Evolutionary conservation across 2,797 vertebrate genomes (phyloP).

Genomic region (Acanthiza pusilla): DNA sequence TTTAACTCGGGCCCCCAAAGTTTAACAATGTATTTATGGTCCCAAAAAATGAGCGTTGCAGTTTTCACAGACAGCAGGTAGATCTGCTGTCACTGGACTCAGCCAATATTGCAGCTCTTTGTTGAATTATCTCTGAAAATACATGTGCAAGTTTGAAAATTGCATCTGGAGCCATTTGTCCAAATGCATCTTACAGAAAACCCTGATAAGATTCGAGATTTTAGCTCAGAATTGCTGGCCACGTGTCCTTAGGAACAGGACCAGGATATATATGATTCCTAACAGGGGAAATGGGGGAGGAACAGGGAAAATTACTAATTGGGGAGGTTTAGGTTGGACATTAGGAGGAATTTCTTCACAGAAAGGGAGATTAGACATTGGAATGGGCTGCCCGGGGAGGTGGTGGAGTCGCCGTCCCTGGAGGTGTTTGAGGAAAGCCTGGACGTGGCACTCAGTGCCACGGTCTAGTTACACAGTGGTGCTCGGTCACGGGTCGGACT

Average conservation of each 20-base stretch:
- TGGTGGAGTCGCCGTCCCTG: not conserved
- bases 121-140: not conserved
- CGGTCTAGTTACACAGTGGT: fast-evolving
- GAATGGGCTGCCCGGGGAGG: too few species aligned
- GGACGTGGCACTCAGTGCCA: not conserved
- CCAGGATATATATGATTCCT: fast-evolving
- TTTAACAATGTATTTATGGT: not conserved
- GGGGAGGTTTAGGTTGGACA: not conserved
- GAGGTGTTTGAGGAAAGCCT: not conserved
- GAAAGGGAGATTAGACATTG: not conserved
- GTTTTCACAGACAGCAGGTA: not conserved
- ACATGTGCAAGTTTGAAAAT: not conserved
- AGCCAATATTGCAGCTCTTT: not conserved
- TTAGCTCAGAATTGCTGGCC: not conserved
- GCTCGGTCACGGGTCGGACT: not conserved
- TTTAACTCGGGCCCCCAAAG: fast-evolving
- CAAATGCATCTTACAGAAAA: not conserved
- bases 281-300: not conserved
- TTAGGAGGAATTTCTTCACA: fast-evolving
- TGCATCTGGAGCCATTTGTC: not conserved
- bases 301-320: not conserved
- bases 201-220: fast-evolving
- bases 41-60: not conserved
- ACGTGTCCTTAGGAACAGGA: not conserved
- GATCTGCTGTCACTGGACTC: not conserved